Evolutionary conservation across 2,797 vertebrate species (phyloP).

Genomic region (Scarus forsteni): DNA sequence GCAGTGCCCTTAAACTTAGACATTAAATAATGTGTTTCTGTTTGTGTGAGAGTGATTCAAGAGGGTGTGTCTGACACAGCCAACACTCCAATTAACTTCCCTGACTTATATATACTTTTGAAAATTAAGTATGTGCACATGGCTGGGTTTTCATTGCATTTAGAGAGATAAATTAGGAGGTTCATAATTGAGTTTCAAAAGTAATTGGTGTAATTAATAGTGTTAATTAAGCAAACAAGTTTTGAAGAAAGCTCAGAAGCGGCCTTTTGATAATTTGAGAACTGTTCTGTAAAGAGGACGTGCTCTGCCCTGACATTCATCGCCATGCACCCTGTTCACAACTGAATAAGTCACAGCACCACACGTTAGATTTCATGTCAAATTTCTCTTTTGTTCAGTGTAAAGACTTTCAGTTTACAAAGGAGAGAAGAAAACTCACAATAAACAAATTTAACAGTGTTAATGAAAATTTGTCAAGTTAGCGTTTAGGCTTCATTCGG

Average conservation of each 20-base stretch:
- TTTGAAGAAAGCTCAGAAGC: background rate
- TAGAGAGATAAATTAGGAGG: background rate
- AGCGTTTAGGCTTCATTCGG: too few species aligned
- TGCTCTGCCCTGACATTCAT: background rate
- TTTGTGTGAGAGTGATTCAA: conserved; percentile 3
- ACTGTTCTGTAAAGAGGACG: conserved; percentile 4
- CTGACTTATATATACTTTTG: background rate
- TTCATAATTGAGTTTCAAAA: conserved; percentile 2
- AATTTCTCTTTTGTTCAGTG: too few species aligned
- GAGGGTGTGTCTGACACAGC: background rate
- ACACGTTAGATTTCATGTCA: too few species aligned
- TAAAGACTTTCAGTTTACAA: too few species aligned
- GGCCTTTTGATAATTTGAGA: background rate
- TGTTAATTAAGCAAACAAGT: background rate
- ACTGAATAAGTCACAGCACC: conserved; percentile 8
- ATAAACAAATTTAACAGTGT: too few species aligned
- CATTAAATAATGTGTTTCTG: background rate
- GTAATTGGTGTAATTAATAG: background rate
- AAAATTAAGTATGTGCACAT: background rate
- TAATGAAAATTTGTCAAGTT: too few species aligned
- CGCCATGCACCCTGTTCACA: conserved; percentile 29
- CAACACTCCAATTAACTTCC: background rate
- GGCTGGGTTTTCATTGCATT: background rate
- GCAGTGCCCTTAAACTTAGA: background rate
- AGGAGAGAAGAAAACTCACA: too few species aligned